phyloP scores from a whole-genome alignment of 1,140 invertebrate genomes.

The Drosophila guanche region DNA sequence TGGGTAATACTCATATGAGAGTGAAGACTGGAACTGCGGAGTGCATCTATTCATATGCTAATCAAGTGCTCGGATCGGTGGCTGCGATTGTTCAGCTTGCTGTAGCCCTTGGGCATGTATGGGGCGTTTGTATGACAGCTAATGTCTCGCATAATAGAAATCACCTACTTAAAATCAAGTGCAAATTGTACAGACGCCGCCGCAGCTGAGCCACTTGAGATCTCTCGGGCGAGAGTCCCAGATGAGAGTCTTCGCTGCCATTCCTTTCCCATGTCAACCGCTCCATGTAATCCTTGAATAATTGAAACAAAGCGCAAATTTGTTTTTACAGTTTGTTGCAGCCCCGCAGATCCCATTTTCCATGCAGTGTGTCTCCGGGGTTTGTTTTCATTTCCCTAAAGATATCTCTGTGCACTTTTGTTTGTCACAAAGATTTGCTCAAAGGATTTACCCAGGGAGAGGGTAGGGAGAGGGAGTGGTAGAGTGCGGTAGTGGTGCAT shows the following conservation, averaged over 20 bases:
- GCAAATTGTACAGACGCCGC: conserved; percentile 69
- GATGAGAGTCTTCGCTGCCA: background rate
- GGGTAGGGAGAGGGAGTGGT: background rate
- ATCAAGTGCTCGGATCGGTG: conserved; percentile 64
- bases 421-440: conserved; percentile 69
- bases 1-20: too few species aligned
- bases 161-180: conserved; percentile 82
- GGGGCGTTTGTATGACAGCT: conserved; percentile 81
- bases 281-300: conserved; percentile 73
- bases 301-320: conserved; percentile 81
- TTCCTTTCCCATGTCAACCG: conserved; percentile 22
- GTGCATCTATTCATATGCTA: conserved; percentile 56
- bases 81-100: conserved; percentile 4
- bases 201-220: conserved; percentile 57
- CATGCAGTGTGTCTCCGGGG: conserved; percentile 10
- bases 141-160: conserved; percentile 82
- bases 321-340: conserved; percentile 82
- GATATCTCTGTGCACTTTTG: conserved; percentile 41
- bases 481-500: conserved; percentile 37
- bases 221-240: conserved; percentile 4
- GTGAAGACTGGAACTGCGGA: background rate
- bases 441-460: conserved; percentile 57
- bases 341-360: conserved; percentile 75
- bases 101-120: conserved; percentile 67
- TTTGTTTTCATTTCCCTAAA: conserved; percentile 76